Base-by-base conservation (phyloP, 2,113 vertebrate species). In the Hypocryptadius cinnamomeus region DNA sequence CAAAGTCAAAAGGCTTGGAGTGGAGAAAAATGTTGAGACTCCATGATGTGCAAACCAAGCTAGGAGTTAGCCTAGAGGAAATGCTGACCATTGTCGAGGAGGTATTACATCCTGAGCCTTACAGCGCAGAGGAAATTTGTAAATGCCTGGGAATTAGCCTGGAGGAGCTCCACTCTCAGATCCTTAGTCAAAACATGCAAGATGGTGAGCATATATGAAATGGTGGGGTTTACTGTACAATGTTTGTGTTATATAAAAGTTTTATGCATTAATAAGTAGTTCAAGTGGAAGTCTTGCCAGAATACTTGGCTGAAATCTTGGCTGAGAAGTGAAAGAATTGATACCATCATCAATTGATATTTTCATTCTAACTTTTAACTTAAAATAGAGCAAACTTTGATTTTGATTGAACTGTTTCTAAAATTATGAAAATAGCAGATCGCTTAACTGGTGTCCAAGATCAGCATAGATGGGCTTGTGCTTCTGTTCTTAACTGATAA, bases 71-170 rank as follows among this genome's bases (percentile, higher is more conserved):
- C 80, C 97, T 99, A 90, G 98, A 98, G 96, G 98, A 99, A 95
- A 99, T 99, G 99, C 93, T 99, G 96, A 65, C 94, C 90, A 95
- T 99, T 92, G 98, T 98, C 53, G 98, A 99, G 22, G 96, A 98
- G 44, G 96, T 98, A 87, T 96, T 99, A 90, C 99, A 99, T 89
- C 97, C 98, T 47, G 98, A 99, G 90, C 98, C 99, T 21, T 99
- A 99, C 95, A 98, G 97, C 97, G 33, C 96, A 44, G 98, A 99
- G 89, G 99, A 99, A 97, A 97, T 99, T 96, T 99, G 98, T 96
- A 97, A 89, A 81, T 95, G 87, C 90, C 97, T 99, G 97, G 98
- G 95, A 92, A 97, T 99, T 96, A 98, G 96, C 87, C 65, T 96
- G 25, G 97, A 98, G 95, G 97, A 99, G 63, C 97, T 99, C 40